Evolutionary conservation across 2,888 invertebrate species (phyloP).

Genomic region (Trichopoda pennipes): DNA sequence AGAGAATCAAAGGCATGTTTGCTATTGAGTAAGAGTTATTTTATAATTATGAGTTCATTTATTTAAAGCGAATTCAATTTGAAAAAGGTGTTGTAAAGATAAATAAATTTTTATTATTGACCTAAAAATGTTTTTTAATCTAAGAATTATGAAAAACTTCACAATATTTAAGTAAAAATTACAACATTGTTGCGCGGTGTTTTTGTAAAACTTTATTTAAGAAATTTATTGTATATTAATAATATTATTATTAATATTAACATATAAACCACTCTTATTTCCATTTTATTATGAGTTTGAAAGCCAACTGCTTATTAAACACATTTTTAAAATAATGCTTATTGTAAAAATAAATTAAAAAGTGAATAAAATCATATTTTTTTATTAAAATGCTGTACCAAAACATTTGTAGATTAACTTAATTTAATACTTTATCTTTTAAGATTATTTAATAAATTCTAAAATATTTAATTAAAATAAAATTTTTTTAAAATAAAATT

Average conservation of each 20-base stretch:
- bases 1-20: too few species aligned
- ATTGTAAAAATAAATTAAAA: constrained; percentile 13
- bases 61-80: too few species aligned
- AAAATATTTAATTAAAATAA: background rate
- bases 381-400: too few species aligned
- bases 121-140: too few species aligned
- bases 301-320: constrained; percentile 48
- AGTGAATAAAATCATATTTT: constrained; percentile 1
- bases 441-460: constrained; percentile 22
- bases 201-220: constrained; percentile 64
- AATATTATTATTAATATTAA: too few species aligned
- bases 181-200: constrained; percentile 10
- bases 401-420: background rate
- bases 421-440: constrained; percentile 60
- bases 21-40: too few species aligned
- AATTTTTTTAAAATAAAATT: constrained; percentile 1
- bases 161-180: too few species aligned
- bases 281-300: constrained; percentile 21
- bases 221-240: constrained; percentile 17
- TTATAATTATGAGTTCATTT: too few species aligned
- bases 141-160: too few species aligned
- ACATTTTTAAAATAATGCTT: constrained; percentile 2
- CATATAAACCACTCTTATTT: too few species aligned
- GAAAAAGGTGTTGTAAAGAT: too few species aligned
- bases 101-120: too few species aligned